Conservation (phyloP, 2,888 invertebrate genomes). For the Hypomecis atomaria region DNA sequence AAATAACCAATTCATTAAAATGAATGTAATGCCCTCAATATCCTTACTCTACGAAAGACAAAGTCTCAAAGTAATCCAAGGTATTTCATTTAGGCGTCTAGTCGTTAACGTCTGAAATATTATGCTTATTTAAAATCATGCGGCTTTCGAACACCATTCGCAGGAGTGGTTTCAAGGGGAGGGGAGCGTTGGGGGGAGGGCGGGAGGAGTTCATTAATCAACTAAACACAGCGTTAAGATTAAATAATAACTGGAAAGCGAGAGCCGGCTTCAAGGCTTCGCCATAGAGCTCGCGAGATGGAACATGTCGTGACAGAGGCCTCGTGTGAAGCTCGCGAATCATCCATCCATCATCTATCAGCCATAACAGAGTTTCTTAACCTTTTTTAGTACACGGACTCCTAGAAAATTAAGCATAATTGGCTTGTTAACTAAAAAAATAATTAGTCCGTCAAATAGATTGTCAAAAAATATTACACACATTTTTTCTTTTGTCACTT, state of each 20-base stretch:
- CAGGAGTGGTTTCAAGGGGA: slow-evolving; percentile 8
- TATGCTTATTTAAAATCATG: slow-evolving; percentile 6
- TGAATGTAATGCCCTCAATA: background rate
- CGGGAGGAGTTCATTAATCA: slow-evolving; percentile 25
- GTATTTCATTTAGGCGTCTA: background rate
- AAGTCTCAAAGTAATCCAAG: background rate
- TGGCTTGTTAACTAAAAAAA: no score
- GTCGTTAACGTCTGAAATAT: slow-evolving; percentile 3
- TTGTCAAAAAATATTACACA: no score
- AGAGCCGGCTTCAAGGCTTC: slow-evolving; percentile 25
- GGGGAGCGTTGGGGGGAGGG: background rate
- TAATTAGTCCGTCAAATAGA: no score
- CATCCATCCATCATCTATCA: no score
- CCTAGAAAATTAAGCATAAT: no score
- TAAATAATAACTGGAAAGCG: slow-evolving; percentile 33
- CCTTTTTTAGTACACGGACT: no score
- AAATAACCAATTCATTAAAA: no score
- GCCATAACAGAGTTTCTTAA: no score
- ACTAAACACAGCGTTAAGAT: slow-evolving; percentile 27
- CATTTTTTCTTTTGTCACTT: no score
- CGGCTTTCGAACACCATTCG: slow-evolving; percentile 6
- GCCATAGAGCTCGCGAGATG: no score
- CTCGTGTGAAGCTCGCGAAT: no score
- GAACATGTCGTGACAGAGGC: no score
- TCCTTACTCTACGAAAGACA: background rate